Percentiles rank a stretch among this genome's conserved stretches.
Conservation (phyloP, 2,113 vertebrate genomes). For the Neogobius melanostomus region DNA sequence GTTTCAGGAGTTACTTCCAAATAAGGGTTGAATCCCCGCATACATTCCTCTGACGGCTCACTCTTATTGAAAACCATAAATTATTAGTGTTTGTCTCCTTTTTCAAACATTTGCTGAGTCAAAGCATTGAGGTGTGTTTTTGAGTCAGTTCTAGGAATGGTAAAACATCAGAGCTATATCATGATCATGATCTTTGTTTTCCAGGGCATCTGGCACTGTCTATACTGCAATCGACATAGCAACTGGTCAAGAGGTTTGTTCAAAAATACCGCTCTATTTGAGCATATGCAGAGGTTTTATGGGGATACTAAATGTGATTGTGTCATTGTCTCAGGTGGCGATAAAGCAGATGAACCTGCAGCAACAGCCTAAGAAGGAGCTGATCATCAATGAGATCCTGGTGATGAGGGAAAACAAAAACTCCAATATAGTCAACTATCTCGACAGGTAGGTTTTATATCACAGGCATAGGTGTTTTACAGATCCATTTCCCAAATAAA, state of each 20-base stretch:
- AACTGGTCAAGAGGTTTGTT: constrained; percentile 91
- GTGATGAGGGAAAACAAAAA: constrained; percentile 99
- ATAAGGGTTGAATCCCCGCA: constrained; percentile 37
- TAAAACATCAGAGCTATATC: neutral
- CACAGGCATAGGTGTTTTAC: neutral
- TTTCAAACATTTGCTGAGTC: neutral
- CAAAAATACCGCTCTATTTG: neutral
- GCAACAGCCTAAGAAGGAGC: constrained; percentile 98
- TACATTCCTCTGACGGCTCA: constrained; percentile 29
- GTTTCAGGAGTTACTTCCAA: constrained; percentile 26
- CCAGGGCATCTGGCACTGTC: constrained; percentile 94
- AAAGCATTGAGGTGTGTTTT: neutral
- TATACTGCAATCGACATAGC: constrained; percentile 98
- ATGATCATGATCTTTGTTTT: constrained; percentile 54
- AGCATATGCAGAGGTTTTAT: neutral
- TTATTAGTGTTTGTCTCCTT: neutral
- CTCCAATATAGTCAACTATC: constrained; percentile 97
- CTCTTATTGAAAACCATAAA: constrained; percentile 16
- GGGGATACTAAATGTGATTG: neutral
- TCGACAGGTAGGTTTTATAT: constrained; percentile 87
- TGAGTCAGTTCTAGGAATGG: neutral
- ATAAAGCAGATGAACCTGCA: constrained; percentile 99
- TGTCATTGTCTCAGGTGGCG: constrained; percentile 84
- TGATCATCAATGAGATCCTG: constrained; percentile 99
- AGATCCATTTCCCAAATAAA: neutral